phyloP scores from a whole-genome alignment of 2,888 invertebrate genomes.

The Ophion costatus region DNA sequence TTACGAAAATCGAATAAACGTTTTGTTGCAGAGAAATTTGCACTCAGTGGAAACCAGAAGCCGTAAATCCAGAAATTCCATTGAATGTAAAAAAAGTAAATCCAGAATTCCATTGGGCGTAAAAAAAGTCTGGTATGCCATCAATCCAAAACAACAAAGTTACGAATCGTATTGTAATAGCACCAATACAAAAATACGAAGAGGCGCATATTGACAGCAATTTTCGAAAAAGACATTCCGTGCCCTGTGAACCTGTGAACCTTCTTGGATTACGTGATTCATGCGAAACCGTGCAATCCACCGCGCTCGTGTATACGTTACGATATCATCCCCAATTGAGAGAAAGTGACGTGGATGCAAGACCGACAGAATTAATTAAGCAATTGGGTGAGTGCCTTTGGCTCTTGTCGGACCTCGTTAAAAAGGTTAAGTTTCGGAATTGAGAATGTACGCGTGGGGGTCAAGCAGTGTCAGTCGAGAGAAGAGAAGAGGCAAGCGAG shows the following conservation, averaged over 20 bases:
- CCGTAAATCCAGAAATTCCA: too few species aligned
- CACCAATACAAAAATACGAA: too few species aligned
- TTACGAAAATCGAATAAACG: too few species aligned
- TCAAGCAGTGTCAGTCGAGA: conserved; percentile 72
- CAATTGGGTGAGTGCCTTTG: conserved; percentile 73
- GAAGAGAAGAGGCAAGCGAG: conserved; percentile 25
- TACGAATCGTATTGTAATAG: too few species aligned
- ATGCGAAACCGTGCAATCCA: not conserved
- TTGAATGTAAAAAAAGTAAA: too few species aligned
- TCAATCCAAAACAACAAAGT: too few species aligned
- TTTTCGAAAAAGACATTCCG: too few species aligned
- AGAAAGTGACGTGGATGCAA: conserved; percentile 77
- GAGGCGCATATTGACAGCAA: too few species aligned
- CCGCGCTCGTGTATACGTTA: conserved; percentile 22
- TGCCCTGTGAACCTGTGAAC: not conserved
- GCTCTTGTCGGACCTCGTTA: conserved; percentile 74
- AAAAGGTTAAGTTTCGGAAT: conserved; percentile 78
- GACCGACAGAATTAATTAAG: conserved; percentile 79
- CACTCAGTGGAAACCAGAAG: too few species aligned
- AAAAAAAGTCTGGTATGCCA: too few species aligned
- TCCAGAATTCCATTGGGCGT: too few species aligned
- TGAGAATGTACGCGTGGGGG: conserved; percentile 78
- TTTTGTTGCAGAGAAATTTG: too few species aligned
- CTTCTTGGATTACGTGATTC: conserved; percentile 10
- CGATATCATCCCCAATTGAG: conserved; percentile 71